phyloP scores from a whole-genome alignment of 2,113 vertebrate species.

The Hyla sarda region DNA sequence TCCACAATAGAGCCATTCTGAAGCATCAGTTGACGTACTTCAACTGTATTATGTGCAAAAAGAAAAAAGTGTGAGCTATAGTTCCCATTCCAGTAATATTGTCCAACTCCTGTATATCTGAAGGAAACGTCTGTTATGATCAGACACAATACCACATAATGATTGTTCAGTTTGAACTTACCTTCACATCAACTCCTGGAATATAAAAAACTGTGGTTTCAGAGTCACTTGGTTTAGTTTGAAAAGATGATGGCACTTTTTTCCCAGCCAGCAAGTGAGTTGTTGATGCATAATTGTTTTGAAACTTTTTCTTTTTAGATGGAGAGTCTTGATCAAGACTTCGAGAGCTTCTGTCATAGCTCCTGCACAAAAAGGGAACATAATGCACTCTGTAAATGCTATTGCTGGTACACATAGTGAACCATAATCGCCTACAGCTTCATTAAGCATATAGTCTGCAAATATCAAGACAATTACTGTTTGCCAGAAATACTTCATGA shows the following conservation, averaged over 20 bases:
- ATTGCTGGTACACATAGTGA: neutral
- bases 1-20: too few species aligned
- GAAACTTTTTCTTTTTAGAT: slow-evolving; percentile 95
- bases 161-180: slow-evolving; percentile 63
- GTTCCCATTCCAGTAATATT: too few species aligned
- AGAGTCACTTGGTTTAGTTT: slow-evolving; percentile 90
- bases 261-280: slow-evolving; percentile 89
- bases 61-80: too few species aligned
- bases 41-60: too few species aligned
- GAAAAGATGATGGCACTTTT: slow-evolving; percentile 91
- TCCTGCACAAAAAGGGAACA: slow-evolving; percentile 72
- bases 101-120: too few species aligned
- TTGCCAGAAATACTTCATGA: neutral
- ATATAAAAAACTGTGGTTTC: slow-evolving; percentile 99
- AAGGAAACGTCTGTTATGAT: neutral
- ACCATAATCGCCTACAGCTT: neutral
- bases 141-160: neutral
- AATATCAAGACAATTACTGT: neutral
- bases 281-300: slow-evolving; percentile 87
- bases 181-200: slow-evolving; percentile 98
- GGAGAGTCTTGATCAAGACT: slow-evolving; percentile 97
- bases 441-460: neutral
- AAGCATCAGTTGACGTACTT: too few species aligned
- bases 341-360: slow-evolving; percentile 88
- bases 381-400: neutral